Evolutionary conservation across 2,888 invertebrate genomes (phyloP), one percentile per base, ranked within the genome.

Genomic region (Lasioglossum leucozonium): DNA sequence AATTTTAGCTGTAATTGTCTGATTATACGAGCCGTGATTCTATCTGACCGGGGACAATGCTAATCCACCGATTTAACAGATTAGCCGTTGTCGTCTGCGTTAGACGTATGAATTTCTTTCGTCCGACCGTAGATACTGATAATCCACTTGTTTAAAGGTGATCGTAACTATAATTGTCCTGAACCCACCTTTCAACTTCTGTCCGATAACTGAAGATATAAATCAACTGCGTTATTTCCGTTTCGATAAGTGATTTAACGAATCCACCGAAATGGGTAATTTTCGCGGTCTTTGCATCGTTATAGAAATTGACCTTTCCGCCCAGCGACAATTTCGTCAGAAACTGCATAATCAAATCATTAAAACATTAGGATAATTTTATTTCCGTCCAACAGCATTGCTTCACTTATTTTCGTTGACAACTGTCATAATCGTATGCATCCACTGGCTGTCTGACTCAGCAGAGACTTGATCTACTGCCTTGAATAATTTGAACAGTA

Each of bases 1-100:
- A 65, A 65, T 65, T 65, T 65, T 34, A 34, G 18, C 18, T 65
- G 34, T 65, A 65, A 65, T 65, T 65, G 34, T 30, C 58, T 58
- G 58, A 58, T 58, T 58, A 58, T 30, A 58, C 58, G 13, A 11
- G 26, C 58, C 1, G 11, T n/a, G 16, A 13, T 26, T 26, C 58
- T 58, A 16, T 58, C 58, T 58, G 26, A 26, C 58, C 58, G 26
- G 26, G 58, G 26, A 26, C 58, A 6, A 58, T 58, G 26, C 58
- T 6, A 58, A 58, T 58, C 26, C 26, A 30, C 58, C 30, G 58
- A 26, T 58, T 26, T 13, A 58, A 1, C 13, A 58, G 26, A 30
- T 58, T 26, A 16, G 5, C 11, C 16, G 58, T 5, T 13, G 16
- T 26, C 16, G 5, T 2, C 13, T 26, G 26, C n/a, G 6, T 13